phyloP scores from a whole-genome alignment of 2,113 vertebrate species.

The Diglossa brunneiventris region DNA sequence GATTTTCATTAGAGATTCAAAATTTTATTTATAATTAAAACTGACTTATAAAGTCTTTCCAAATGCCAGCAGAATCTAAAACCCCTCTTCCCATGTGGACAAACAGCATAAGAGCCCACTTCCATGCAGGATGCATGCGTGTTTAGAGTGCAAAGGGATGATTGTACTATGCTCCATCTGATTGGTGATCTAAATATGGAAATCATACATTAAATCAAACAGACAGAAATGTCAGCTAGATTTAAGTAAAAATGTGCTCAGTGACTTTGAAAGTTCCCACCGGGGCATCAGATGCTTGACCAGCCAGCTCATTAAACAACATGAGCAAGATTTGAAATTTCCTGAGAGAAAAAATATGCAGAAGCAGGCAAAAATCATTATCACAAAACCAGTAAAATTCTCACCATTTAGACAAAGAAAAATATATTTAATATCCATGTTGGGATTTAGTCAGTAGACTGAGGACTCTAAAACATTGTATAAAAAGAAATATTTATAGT shows the following conservation, averaged over 20 bases:
- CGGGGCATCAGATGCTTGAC: constrained; percentile 46
- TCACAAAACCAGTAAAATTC: not conserved
- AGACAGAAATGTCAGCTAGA: constrained; percentile 54
- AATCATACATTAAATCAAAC: constrained; percentile 57
- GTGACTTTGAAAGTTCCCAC: constrained; percentile 58
- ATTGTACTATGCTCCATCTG: not conserved
- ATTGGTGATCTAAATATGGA: constrained; percentile 55
- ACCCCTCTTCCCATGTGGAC: not conserved
- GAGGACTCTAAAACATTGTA: not conserved
- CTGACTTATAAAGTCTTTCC: not conserved
- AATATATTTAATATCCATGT: not conserved
- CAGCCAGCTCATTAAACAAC: constrained; percentile 62
- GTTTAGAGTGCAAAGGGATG: not conserved
- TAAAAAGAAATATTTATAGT: not conserved
- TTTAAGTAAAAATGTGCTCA: constrained; percentile 60
- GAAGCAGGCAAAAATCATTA: constrained; percentile 26
- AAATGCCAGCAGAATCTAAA: constrained; percentile 1
- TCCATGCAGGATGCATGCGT: rapidly evolving
- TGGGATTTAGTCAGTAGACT: not conserved
- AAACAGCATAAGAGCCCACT: not conserved
- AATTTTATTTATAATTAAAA: not conserved
- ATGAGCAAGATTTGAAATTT: constrained; percentile 44
- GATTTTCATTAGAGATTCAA: not conserved
- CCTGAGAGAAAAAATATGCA: constrained; percentile 54
- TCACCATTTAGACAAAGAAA: not conserved